phyloP scores from a whole-genome alignment of 2,888 invertebrate genomes.

The Troides aeacus region DNA sequence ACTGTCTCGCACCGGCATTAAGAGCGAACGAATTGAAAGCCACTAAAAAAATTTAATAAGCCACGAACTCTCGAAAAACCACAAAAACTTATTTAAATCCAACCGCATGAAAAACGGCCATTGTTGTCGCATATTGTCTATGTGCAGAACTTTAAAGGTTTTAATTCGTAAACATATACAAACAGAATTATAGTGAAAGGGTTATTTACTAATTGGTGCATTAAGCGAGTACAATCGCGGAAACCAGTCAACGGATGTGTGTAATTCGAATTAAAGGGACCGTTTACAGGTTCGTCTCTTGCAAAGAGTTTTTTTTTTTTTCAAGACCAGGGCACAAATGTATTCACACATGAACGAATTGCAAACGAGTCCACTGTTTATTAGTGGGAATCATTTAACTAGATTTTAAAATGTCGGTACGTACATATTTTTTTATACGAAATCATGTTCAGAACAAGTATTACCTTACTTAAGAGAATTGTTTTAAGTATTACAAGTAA shows the following conservation, averaged over 20 bases:
- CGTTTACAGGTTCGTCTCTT: constrained; percentile 65
- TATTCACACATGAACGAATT: constrained; percentile 69
- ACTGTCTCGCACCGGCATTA: constrained; percentile 39
- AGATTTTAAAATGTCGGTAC: neutral
- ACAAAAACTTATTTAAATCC: constrained; percentile 49
- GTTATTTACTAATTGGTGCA: constrained; percentile 72
- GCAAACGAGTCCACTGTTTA: constrained; percentile 43
- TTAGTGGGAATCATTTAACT: constrained; percentile 6
- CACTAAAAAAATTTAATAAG: constrained; percentile 45
- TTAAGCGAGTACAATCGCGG: constrained; percentile 61
- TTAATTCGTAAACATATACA: constrained; percentile 59
- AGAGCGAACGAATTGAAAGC: constrained; percentile 29
- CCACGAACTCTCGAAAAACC: constrained; percentile 49
- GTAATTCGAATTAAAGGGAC: constrained; percentile 73
- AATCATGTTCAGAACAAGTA: no score
- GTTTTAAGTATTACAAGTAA: no score
- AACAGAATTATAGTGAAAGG: constrained; percentile 59
- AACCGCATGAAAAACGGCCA: constrained; percentile 54
- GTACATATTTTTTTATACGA: neutral
- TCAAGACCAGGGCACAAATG: constrained; percentile 56
- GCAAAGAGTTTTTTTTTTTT: constrained; percentile 40
- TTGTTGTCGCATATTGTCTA: constrained; percentile 65
- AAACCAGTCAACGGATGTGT: constrained; percentile 72
- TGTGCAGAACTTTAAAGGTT: constrained; percentile 55
- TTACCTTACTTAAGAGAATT: no score